Percentiles rank a stretch among this genome's conserved stretches.
Conservation (phyloP, 2,888 invertebrate species). For the Argyresthia goedartella region DNA sequence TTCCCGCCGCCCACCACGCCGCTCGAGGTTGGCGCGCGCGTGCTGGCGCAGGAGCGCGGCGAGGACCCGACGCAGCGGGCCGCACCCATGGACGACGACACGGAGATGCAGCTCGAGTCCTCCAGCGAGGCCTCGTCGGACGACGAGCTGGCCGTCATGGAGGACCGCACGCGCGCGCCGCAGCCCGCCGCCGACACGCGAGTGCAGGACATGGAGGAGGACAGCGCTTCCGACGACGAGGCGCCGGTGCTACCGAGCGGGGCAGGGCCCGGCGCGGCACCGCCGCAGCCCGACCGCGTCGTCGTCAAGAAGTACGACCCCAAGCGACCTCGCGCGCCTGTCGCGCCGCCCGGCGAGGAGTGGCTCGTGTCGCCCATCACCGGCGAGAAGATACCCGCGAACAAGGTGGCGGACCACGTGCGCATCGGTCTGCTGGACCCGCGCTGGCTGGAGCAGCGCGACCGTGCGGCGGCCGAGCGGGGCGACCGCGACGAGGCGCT, state of each 20-base stretch:
- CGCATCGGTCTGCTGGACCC: conserved; percentile 96
- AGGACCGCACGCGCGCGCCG: conserved; percentile 67
- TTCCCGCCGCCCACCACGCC: conserved; percentile 98
- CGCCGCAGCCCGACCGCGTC: conserved; percentile 92
- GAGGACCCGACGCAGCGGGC: conserved; percentile 72
- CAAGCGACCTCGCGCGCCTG: conserved; percentile 74
- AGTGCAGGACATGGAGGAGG: conserved; percentile 94
- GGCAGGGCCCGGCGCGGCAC: conserved; percentile 75
- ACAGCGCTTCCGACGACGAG: conserved; percentile 70
- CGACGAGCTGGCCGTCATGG: conserved; percentile 75
- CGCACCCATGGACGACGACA: conserved; percentile 75
- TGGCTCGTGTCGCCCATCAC: conserved; percentile 98
- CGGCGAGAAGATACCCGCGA: conserved; percentile 96
- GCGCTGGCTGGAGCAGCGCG: conserved; percentile 97
- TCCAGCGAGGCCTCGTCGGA: conserved; percentile 76
- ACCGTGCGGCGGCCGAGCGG: conserved; percentile 93
- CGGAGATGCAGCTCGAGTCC: conserved; percentile 92
- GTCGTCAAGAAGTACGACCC: conserved; percentile 98
- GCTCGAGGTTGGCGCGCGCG: conserved; percentile 95
- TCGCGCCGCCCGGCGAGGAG: conserved; percentile 77
- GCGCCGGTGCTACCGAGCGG: conserved; percentile 29
- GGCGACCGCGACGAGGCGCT: conserved; percentile 80
- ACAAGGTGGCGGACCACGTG: conserved; percentile 98
- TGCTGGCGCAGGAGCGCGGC: conserved; percentile 84
- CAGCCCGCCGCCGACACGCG: conserved; percentile 45